Evolutionary conservation across 2,888 invertebrate genomes (phyloP), one percentile per base, ranked within the genome.

Genomic region (Alitta virens): DNA sequence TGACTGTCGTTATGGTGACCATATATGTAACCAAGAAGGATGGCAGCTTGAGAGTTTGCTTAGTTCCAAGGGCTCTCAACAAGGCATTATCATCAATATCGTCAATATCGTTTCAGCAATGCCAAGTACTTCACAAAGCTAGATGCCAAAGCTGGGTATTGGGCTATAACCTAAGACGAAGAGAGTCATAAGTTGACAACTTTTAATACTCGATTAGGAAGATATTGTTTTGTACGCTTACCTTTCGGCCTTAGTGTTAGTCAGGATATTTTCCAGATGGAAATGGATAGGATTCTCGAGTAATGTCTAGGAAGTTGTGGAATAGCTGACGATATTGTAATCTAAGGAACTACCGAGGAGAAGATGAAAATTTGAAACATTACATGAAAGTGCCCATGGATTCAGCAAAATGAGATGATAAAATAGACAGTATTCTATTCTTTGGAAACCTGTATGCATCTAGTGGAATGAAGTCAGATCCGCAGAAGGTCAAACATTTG

Each of bases 321-420:
- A 18, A 57, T 68, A 12, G 57, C 63, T 2, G 70, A 68, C 61
- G 68, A 69, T 33, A 64, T 68, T 25, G 66, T n/a, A n/a, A n/a
- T n/a, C n/a, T n/a, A 62, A 68, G 71, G 67, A 2, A 12, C 14
- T 14, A 57, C 51, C 2, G 27, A 21, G 12, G 56, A 5, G 18
- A 62, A 68, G 64, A 69, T 40, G 23, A 40, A 3, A 63, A 60
- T 21, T 18, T 71, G 27, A 23, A 24, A 21, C 14, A n/a, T 3
- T 50, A 68, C 12, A 38, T 69, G 21, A 2, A 53, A 9, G 21
- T 1, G 59, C 59, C 16, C 40, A 21, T 18, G 46, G 40, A 64
- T 56, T 23, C 49, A 9, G 53, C 54, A 12, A 58, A 46, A 50
- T 55, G n/a, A 21, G 43, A 18, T 18, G 27, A 60, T 46, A 50